These are phyloP conservation scores for Schizopygopsis malacanthus DNA, from an alignment of 2,797 vertebrate species.

Conservation along the genomic window DNA sequence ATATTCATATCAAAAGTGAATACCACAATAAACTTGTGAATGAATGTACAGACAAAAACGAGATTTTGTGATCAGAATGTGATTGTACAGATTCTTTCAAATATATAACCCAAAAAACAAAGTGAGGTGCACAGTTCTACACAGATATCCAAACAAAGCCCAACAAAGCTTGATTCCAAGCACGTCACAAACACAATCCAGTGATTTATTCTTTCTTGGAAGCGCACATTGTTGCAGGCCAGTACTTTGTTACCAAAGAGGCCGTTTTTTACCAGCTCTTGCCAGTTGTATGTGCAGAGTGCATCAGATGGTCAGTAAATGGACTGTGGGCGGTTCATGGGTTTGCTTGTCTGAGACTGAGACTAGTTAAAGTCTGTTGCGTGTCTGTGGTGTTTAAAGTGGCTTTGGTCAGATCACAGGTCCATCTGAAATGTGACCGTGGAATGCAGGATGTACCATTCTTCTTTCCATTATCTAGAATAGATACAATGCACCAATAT, in stretches of 20 bases:
- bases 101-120: not conserved
- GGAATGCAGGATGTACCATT: slow-evolving; percentile 51
- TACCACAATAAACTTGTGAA: not conserved
- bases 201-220: not conserved
- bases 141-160: not conserved
- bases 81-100: not conserved
- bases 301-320: slow-evolving; percentile 4
- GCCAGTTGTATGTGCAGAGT: not conserved
- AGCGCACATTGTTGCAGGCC: not conserved
- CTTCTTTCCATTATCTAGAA: slow-evolving; percentile 12
- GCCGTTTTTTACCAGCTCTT: not conserved
- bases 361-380: slow-evolving; percentile 6
- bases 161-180: not conserved
- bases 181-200: not conserved
- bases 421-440: slow-evolving; percentile 66
- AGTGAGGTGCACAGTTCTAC: not conserved
- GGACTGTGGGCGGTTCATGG: not conserved
- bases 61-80: not conserved
- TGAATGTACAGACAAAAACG: not conserved
- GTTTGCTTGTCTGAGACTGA: not conserved
- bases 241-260: not conserved
- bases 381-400: not conserved
- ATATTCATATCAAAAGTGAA: not conserved
- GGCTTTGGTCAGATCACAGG: slow-evolving; percentile 53
- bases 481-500: not conserved